Base-by-base conservation (phyloP, 2,888 invertebrate genomes). In the Frankliniella fusca region DNA sequence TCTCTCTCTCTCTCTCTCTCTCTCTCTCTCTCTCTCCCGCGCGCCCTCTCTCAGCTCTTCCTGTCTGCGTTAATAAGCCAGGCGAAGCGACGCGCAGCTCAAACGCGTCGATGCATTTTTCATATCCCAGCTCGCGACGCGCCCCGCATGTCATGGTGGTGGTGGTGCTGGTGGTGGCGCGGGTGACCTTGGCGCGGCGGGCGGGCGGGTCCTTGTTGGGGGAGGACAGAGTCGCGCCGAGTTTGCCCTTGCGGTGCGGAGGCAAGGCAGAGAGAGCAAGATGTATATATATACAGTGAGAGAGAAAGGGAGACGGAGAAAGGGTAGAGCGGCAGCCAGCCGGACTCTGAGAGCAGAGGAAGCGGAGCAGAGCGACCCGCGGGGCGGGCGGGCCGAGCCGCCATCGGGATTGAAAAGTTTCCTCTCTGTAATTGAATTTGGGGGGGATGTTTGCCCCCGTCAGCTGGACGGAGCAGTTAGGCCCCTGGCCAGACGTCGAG, bases 391-490 rank as follows among this genome's bases (percentile, higher is more conserved):
- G 54, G 54, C 54, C 54, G 61, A 18, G 18, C 61, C 61, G 61
- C 27, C 70, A 76, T 27, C 27, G 27, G 70, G 70, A 76, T 76
- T 76, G 70, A 76, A 76, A 76, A 76, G 70, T 76, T 76, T 76
- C 70, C 27, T 23, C 70, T 23, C 11, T 27, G 70, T 76, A 76
- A 76, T 76, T 76, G 70, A 76, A 76, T 76, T 76, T 27, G 27
- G 54, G 18, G 54, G 18, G 61, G 70, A 76, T 76, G 70, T 76
- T 76, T 76, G 70, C 70, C 5, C 38, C 38, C 70, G 70, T 76
- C 70, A 76, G 54, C 11, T 20, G 54, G 54, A 54, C 15, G 15
- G 70, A 76, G 70, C 27, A 76, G 70, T 76, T 27, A 76, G 70
- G 9, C 70, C 70, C 23, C 23, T 23, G 70, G 38, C 38, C 38